These are phyloP conservation scores for Hydrozoanthus gracilis DNA, from an alignment of 92 coral and sea anemone genomes.

Conservation along the genomic window DNA sequence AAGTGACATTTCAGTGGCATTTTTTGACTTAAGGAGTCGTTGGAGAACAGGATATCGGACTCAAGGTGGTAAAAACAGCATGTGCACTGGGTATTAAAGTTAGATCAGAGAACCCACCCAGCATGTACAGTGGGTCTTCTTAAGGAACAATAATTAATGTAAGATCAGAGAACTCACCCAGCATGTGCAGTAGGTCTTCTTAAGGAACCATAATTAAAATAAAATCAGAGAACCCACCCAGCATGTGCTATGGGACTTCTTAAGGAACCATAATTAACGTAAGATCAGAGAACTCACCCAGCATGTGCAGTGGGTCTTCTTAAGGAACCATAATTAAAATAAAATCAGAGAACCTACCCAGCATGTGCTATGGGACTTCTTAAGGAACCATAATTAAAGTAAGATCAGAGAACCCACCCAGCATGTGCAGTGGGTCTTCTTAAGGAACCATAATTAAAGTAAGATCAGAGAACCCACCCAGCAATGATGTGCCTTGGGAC, in stretches of 20 bases:
- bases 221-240: too few species aligned
- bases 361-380: too few species aligned
- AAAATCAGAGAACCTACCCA: slow-evolving; percentile 44
- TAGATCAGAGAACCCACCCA: slow-evolving; percentile 43
- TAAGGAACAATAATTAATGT: not conserved
- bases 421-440: slow-evolving; percentile 65
- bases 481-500: too few species aligned
- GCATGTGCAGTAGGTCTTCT: slow-evolving; percentile 65
- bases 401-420: slow-evolving; percentile 65
- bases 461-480: too few species aligned
- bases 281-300: slow-evolving; percentile 65
- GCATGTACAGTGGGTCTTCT: too few species aligned
- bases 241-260: too few species aligned
- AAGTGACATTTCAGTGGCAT: too few species aligned
- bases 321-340: slow-evolving; percentile 66
- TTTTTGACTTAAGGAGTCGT: too few species aligned
- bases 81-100: not conserved
- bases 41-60: too few species aligned
- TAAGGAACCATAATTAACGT: not conserved
- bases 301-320: slow-evolving; percentile 65
- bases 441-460: slow-evolving; percentile 69
- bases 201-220: slow-evolving; percentile 68
- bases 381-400: not conserved
- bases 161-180: slow-evolving; percentile 65
- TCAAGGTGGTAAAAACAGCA: not conserved